Percentiles rank a stretch among this genome's conserved stretches.
phyloP scores from a whole-genome alignment of 1,140 invertebrate genomes.

The Drosophila lini region DNA sequence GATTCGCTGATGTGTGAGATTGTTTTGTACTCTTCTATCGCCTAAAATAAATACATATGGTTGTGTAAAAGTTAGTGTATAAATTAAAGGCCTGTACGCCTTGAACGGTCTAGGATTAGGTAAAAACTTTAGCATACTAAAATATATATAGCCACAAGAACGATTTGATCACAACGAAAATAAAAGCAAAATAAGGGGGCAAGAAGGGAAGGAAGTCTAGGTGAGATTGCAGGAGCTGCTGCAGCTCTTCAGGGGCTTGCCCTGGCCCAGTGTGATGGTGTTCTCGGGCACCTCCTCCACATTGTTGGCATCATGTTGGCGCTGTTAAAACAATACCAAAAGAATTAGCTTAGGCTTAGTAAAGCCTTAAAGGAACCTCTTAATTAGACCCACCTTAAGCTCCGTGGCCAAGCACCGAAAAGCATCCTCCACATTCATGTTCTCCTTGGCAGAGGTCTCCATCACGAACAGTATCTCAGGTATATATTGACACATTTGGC shows the following conservation, averaged over 20 bases:
- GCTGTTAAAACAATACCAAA: constrained; percentile 26
- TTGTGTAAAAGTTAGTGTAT: constrained; percentile 57
- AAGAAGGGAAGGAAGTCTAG: constrained; percentile 39
- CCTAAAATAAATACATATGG: constrained; percentile 61
- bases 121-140: constrained; percentile 58
- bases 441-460: constrained; percentile 97
- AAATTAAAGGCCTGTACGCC: constrained; percentile 52
- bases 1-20: constrained; percentile 72
- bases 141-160: constrained; percentile 71
- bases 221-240: constrained; percentile 83
- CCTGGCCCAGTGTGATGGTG: constrained; percentile 76
- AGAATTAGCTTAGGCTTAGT: not conserved
- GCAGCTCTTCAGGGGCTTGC: constrained; percentile 78
- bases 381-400: constrained; percentile 88
- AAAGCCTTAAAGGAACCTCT: not conserved
- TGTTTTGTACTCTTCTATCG: constrained; percentile 76
- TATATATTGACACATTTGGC: constrained; percentile 92
- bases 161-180: constrained; percentile 71
- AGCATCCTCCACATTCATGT: constrained; percentile 96
- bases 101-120: constrained; percentile 56
- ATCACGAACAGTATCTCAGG: constrained; percentile 93
- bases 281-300: constrained; percentile 65
- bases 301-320: constrained; percentile 71
- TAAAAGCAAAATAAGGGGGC: constrained; percentile 53
- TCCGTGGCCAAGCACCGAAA: constrained; percentile 95